Evolutionary conservation across 2,797 vertebrate species (phyloP).

Genomic region (Echeneis naucrates): DNA sequence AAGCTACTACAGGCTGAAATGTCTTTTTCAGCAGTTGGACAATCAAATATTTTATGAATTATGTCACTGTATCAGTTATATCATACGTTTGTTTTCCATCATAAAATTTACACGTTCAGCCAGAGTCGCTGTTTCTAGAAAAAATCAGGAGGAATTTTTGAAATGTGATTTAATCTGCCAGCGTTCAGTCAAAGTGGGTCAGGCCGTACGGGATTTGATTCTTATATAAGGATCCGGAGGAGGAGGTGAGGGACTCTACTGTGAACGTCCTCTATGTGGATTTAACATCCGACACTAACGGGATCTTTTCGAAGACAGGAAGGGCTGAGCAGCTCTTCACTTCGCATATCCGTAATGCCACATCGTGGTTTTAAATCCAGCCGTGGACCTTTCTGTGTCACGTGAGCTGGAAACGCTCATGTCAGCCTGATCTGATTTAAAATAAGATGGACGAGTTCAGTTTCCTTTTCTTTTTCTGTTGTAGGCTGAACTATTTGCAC

Average conservation of each 20-base stretch:
- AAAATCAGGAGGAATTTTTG: neutral
- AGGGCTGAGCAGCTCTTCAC: neutral
- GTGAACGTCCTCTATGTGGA: slow-evolving; percentile 18
- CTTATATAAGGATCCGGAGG: slow-evolving; percentile 10
- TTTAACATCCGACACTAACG: slow-evolving; percentile 12
- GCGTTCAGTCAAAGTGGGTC: slow-evolving; percentile 29
- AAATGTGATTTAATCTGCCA: slow-evolving; percentile 12
- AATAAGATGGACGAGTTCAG: neutral
- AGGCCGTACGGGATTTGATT: slow-evolving; percentile 30
- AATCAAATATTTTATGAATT: neutral
- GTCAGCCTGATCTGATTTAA: neutral
- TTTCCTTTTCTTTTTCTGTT: neutral
- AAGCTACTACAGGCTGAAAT: slow-evolving; percentile 11
- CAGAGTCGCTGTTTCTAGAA: neutral
- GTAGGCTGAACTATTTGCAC: slow-evolving; percentile 11
- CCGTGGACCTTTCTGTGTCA: neutral
- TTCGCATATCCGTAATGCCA: no score
- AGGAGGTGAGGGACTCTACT: slow-evolving; percentile 6
- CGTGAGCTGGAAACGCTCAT: neutral
- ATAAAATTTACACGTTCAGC: no score
- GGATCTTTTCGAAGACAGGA: neutral
- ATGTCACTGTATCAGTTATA: neutral
- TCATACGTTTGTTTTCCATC: neutral
- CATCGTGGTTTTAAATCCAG: neutral
- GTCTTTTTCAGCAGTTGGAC: slow-evolving; percentile 32